Evolutionary conservation across 2,888 invertebrate genomes (phyloP).

Genomic region (Lasioglossum oenotherae): DNA sequence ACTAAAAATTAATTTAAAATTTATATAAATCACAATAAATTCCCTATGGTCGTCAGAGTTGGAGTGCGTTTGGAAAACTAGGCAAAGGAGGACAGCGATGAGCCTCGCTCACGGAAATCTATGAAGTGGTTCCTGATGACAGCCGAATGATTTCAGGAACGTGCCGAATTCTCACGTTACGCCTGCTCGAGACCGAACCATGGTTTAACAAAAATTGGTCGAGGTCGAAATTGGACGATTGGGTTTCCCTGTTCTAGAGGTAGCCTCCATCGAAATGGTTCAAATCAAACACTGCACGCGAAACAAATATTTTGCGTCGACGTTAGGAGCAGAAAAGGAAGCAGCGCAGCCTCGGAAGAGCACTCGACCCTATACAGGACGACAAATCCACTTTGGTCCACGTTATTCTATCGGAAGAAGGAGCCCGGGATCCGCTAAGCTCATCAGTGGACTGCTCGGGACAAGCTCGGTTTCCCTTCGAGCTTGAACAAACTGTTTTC

Average conservation of each 20-base stretch:
- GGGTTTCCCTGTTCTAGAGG: neutral
- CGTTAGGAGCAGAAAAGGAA: neutral
- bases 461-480: conserved; percentile 15
- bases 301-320: neutral
- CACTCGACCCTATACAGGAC: neutral
- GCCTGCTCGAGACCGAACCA: no score
- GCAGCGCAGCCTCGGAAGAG: neutral
- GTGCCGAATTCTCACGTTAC: no score
- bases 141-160: no score
- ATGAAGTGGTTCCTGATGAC: no score
- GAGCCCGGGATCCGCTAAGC: conserved; percentile 13
- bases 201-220: neutral
- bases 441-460: conserved; percentile 10
- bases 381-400: conserved; percentile 21
- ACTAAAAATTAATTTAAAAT: no score
- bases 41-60: no score
- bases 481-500: conserved; percentile 10
- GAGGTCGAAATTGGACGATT: neutral
- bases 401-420: conserved; percentile 19
- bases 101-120: no score
- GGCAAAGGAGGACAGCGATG: no score
- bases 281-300: neutral
- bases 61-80: no score
- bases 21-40: no score
- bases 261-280: neutral